Conservation (phyloP, 64 coral and sea anemone species). For the Exaiptasia diaphana region DNA sequence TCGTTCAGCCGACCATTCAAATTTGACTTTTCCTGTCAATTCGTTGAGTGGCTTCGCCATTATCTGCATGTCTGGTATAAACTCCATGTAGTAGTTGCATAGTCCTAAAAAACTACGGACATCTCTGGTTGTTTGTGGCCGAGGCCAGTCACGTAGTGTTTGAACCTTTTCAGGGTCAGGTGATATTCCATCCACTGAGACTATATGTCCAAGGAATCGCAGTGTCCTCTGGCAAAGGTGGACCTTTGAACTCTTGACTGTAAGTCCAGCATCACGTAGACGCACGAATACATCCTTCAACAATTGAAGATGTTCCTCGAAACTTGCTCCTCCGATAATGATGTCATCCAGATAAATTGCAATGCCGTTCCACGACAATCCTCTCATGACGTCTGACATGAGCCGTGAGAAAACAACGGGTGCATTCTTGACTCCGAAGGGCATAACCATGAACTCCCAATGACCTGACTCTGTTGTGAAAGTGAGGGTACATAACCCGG, state of each 20-base stretch:
- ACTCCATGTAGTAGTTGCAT: not conserved
- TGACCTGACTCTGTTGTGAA: constrained; percentile 26
- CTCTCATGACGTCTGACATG: constrained; percentile 45
- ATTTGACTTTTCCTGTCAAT: not conserved
- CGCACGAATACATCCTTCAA: constrained; percentile 31
- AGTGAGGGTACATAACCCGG: too few species aligned
- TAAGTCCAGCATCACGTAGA: constrained; percentile 30
- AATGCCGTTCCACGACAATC: constrained; percentile 17
- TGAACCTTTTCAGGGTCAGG: constrained; percentile 24
- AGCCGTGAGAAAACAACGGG: constrained; percentile 18
- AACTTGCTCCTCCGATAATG: constrained; percentile 30
- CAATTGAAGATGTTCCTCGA: constrained; percentile 17
- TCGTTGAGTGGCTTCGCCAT: not conserved
- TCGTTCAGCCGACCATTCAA: not conserved
- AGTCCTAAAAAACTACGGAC: not conserved
- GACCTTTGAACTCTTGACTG: constrained; percentile 27
- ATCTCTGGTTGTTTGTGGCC: too few species aligned
- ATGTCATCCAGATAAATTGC: constrained; percentile 58
- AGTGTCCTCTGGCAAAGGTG: constrained; percentile 27
- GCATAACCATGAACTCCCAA: constrained; percentile 39
- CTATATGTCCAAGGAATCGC: not conserved
- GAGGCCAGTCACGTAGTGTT: not conserved
- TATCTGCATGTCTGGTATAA: not conserved
- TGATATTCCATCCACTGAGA: constrained; percentile 26
- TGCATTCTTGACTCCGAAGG: constrained; percentile 32